phyloP scores from a whole-genome alignment of 2,113 vertebrate species.

The Lipotes vexillifer region DNA sequence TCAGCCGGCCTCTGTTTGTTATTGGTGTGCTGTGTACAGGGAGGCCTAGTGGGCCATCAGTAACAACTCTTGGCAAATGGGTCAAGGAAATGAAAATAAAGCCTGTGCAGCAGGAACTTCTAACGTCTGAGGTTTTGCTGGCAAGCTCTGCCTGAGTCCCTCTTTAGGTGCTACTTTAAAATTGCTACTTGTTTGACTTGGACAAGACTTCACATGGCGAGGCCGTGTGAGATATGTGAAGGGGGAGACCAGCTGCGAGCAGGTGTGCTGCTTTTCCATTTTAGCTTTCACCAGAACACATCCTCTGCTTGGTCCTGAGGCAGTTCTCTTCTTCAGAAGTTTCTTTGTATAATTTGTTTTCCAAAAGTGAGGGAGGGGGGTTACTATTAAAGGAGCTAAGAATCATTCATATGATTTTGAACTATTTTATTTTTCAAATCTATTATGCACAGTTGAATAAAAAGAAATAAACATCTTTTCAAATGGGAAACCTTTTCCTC shows the following conservation, averaged over 20 bases:
- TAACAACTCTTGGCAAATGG: conserved; percentile 86
- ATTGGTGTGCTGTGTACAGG: conserved; percentile 82
- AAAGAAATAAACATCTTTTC: conserved; percentile 41
- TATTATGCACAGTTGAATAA: conserved; percentile 35
- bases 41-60: conserved; percentile 84
- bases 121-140: conserved; percentile 81
- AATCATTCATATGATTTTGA: conserved; percentile 66
- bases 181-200: conserved; percentile 86
- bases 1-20: conserved; percentile 88
- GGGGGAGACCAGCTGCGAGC: conserved; percentile 73
- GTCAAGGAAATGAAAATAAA: conserved; percentile 91
- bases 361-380: conserved; percentile 21
- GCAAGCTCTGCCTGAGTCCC: conserved; percentile 69
- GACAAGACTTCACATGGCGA: conserved; percentile 81
- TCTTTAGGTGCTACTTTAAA: conserved; percentile 82
- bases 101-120: conserved; percentile 76
- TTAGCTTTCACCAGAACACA: conserved; percentile 52
- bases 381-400: conserved; percentile 57
- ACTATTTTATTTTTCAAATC: conserved; percentile 39
- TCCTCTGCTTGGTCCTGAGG: conserved; percentile 66
- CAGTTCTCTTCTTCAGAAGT: conserved; percentile 66
- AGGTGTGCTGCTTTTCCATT: conserved; percentile 77
- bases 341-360: conserved; percentile 72
- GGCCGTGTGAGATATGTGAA: conserved; percentile 72
- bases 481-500: conserved; percentile 16